Conservation (phyloP, 2,797 vertebrate genomes). For the Platalea minor region DNA sequence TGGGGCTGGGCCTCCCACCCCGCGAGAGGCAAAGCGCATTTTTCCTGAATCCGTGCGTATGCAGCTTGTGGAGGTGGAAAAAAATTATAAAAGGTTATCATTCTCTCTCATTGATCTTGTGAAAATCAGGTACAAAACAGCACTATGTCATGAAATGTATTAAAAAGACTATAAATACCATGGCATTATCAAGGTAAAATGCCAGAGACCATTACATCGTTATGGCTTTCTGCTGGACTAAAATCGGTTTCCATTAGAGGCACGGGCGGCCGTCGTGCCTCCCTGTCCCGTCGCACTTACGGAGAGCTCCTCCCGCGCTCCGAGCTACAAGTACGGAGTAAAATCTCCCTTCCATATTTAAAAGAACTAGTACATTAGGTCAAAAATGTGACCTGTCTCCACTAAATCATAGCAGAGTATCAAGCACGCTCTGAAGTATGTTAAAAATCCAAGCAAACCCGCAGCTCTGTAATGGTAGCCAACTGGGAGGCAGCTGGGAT, state of each 20-base stretch:
- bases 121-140: not conserved
- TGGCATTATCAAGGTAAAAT: not conserved
- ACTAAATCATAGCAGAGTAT: not conserved
- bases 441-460: not conserved
- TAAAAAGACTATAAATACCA: not conserved
- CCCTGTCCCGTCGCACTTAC: rapidly evolving
- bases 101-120: not conserved
- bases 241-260: not conserved
- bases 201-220: not conserved
- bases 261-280: rapidly evolving
- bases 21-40: rapidly evolving
- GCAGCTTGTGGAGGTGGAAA: not conserved
- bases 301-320: not conserved
- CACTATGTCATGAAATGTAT: not conserved
- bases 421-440: rapidly evolving
- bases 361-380: not conserved
- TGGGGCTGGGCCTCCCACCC: not conserved
- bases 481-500: not conserved
- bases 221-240: not conserved
- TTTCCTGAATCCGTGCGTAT: rapidly evolving
- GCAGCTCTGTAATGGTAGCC: not conserved
- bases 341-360: not conserved
- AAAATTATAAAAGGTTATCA: not conserved
- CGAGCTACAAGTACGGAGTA: rapidly evolving
- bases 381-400: not conserved